Percentiles rank a stretch among this genome's conserved stretches.
Evolutionary conservation across 2,797 vertebrate species (phyloP).

Genomic region (Leptoclinus maculatus): DNA sequence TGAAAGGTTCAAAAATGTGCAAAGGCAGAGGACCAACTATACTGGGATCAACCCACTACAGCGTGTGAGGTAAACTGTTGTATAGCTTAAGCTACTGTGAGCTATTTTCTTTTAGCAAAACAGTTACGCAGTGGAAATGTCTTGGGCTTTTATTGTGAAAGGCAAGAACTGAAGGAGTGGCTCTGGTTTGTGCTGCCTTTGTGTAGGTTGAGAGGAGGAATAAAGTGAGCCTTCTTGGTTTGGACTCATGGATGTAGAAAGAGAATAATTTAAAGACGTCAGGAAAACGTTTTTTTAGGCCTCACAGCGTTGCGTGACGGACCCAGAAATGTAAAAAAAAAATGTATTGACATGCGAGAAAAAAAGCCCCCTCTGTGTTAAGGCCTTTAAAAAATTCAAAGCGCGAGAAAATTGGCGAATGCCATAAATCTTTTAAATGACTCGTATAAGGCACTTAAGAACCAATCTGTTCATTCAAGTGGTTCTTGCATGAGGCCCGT

Average conservation of each 20-base stretch:
- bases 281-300: no score
- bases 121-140: no score
- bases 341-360: neutral
- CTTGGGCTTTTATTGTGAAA: no score
- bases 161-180: no score
- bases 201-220: no score
- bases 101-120: no score
- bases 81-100: neutral
- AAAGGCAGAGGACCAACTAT: neutral
- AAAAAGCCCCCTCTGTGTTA: neutral
- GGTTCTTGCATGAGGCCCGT: conserved; percentile 10
- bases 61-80: neutral
- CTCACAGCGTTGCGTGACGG: no score
- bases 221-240: no score
- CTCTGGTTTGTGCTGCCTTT: no score
- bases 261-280: neutral
- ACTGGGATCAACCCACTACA: neutral
- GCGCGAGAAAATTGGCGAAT: neutral
- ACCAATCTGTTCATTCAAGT: neutral
- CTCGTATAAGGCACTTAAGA: neutral
- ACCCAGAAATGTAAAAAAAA: no score
- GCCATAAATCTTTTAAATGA: neutral
- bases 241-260: neutral
- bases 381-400: neutral
- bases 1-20: neutral